These are phyloP conservation scores for Paramormyrops hopkinsi DNA, from an alignment of 2,797 vertebrate genomes.

Conservation along the genomic window DNA sequence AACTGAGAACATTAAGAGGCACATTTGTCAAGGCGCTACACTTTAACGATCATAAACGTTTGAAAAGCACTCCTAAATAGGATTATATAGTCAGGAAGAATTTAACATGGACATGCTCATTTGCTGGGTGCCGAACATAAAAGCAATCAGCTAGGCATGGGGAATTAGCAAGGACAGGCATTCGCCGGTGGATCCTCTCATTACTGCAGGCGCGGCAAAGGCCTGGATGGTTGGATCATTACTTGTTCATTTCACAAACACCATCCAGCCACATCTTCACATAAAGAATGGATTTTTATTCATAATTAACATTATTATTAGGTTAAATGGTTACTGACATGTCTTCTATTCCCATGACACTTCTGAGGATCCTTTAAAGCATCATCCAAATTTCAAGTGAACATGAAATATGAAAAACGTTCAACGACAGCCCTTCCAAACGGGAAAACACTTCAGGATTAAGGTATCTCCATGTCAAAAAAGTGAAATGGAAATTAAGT, in stretches of 20 bases:
- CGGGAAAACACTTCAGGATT: neutral
- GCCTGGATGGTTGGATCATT: neutral
- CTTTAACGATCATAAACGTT: neutral
- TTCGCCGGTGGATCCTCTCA: neutral
- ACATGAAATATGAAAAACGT: neutral
- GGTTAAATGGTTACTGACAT: neutral
- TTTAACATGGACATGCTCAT: neutral
- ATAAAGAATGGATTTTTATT: neutral
- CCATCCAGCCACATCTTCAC: neutral
- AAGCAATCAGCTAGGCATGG: neutral
- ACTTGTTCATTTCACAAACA: neutral
- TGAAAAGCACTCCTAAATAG: neutral
- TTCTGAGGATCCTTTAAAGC: neutral
- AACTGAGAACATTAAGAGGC: neutral
- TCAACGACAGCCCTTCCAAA: neutral
- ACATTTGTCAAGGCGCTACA: neutral
- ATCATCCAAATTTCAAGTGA: neutral
- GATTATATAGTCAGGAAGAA: neutral
- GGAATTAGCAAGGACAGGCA: neutral
- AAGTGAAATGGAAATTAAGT: neutral
- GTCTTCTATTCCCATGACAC: neutral
- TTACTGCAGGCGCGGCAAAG: neutral
- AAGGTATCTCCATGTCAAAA: neutral
- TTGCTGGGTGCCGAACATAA: neutral
- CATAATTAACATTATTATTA: neutral